These are phyloP conservation scores for Dasyornis broadbenti DNA, from an alignment of 2,113 vertebrate genomes.

Conservation along the genomic window DNA sequence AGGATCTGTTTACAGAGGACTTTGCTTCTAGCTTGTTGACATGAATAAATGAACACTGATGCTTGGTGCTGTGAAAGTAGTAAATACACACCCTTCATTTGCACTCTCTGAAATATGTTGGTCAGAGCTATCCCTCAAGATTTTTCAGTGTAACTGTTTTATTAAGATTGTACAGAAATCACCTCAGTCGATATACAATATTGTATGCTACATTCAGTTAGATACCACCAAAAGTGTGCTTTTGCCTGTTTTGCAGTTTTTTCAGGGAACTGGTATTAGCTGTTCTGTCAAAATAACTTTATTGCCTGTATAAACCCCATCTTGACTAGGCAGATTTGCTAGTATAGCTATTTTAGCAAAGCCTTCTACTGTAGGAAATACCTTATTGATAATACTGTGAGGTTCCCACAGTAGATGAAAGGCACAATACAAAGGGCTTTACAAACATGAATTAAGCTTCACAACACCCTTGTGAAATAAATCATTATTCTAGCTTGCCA, in stretches of 20 bases:
- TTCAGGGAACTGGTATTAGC: background rate
- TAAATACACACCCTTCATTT: background rate
- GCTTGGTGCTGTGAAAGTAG: background rate
- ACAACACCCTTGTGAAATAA: slow-evolving; percentile 36
- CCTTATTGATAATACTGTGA: slow-evolving; percentile 25
- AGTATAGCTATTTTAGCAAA: slow-evolving; percentile 42
- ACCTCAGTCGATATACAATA: background rate
- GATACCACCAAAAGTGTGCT: background rate
- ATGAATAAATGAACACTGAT: background rate
- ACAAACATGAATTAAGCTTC: slow-evolving; percentile 40
- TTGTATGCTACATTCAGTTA: background rate
- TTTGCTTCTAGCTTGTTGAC: background rate
- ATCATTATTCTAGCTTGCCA: background rate
- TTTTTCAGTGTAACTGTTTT: background rate
- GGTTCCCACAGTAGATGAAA: slow-evolving; percentile 48
- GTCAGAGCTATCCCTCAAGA: background rate
- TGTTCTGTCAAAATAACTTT: background rate
- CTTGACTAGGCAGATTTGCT: background rate
- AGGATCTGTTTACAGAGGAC: background rate
- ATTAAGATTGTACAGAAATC: background rate
- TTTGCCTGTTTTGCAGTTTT: background rate
- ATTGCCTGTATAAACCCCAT: background rate
- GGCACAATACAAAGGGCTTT: slow-evolving; percentile 31
- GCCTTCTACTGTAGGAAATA: slow-evolving; percentile 19
- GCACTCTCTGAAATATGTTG: background rate